Evolutionary conservation across 2,113 vertebrate species (phyloP).

Genomic region (Stegastes partitus): DNA sequence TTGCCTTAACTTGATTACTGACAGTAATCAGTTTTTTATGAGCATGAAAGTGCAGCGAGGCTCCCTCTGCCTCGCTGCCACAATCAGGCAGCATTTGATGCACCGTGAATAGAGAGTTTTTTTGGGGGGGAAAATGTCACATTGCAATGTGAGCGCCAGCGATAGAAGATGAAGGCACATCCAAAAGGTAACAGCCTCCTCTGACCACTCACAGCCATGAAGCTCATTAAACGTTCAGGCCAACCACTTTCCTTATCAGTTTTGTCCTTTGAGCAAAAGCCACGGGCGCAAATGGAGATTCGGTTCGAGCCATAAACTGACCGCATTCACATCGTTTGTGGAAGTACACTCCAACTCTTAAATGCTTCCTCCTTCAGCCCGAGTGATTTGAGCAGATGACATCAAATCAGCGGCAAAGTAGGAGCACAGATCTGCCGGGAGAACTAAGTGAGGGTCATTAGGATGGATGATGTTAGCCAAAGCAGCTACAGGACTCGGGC

Average conservation of each 20-base stretch:
- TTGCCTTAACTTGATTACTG: constrained; percentile 10
- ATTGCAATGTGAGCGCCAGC: constrained; percentile 2
- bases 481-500: not conserved
- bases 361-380: not conserved
- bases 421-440: not conserved
- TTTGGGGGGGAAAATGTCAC: constrained; percentile 36
- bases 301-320: constrained; percentile 10
- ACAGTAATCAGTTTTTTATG: constrained; percentile 3
- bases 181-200: constrained; percentile 33
- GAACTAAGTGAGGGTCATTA: constrained; percentile 3
- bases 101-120: constrained; percentile 16
- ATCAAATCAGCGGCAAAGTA: not conserved
- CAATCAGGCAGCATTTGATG: constrained; percentile 30
- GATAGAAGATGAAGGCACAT: constrained; percentile 29
- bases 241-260: constrained; percentile 38
- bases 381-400: not conserved
- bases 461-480: not conserved
- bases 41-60: not conserved
- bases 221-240: constrained; percentile 44
- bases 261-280: constrained; percentile 36
- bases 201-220: constrained; percentile 19
- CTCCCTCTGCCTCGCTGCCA: constrained; percentile 7
- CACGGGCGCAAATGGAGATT: constrained; percentile 18
- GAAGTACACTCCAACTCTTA: constrained; percentile 3
- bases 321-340: constrained; percentile 7